These are phyloP conservation scores for Balanococcus diminutus DNA, from an alignment of 2,888 invertebrate species.

Conservation along the genomic window DNA sequence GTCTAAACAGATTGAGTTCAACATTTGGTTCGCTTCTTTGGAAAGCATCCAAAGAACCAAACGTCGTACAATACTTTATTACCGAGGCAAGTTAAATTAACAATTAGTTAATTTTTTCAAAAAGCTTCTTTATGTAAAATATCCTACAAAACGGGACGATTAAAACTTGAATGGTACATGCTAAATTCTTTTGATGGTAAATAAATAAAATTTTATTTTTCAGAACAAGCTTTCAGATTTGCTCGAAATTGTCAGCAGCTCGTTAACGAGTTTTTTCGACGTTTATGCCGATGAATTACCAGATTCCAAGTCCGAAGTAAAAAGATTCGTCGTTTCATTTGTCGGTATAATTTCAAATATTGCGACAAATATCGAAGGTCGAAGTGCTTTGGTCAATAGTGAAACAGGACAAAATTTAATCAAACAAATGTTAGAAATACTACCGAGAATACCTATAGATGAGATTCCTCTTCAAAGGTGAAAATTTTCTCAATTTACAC, in stretches of 20 bases:
- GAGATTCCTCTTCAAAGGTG: not conserved
- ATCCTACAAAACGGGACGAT: not conserved
- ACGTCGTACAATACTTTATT: not conserved
- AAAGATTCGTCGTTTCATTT: not conserved
- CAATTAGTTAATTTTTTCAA: not conserved
- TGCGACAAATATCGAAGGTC: not conserved
- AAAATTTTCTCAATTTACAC: not conserved
- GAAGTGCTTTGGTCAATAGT: not conserved
- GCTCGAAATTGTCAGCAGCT: not conserved
- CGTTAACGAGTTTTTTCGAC: not conserved
- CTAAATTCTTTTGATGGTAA: not conserved
- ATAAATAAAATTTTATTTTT: not conserved
- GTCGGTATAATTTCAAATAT: constrained; percentile 9
- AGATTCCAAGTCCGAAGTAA: not conserved
- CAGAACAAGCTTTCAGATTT: not conserved
- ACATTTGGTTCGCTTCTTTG: constrained; percentile 34
- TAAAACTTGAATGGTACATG: not conserved
- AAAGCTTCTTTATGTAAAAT: not conserved
- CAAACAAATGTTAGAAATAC: not conserved
- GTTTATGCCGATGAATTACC: not conserved
- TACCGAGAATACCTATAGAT: not conserved
- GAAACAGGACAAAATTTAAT: not conserved
- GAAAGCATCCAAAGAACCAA: constrained; percentile 28
- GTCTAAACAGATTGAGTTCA: not conserved
- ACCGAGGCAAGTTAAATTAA: not conserved